Evolutionary conservation across 2,113 vertebrate genomes (phyloP), one percentile per base, ranked within the genome.

Genomic region (Haemorhous mexicanus): DNA sequence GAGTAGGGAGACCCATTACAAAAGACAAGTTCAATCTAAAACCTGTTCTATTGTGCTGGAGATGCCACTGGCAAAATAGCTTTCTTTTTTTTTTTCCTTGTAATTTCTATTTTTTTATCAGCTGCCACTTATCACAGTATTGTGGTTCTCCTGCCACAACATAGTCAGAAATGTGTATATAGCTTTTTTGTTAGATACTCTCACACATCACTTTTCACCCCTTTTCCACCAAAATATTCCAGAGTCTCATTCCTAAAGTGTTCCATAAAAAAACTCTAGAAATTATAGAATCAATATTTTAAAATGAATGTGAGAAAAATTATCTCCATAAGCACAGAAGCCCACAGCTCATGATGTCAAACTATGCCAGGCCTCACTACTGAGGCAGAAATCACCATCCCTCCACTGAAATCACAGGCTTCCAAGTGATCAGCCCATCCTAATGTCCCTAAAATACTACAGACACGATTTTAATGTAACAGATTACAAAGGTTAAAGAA

Each of bases 61-160:
- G 41, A 53, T 92, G 28, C 26, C 81, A 67, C 6, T 67, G 26
- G 39, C 22, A 89, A 50, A 21, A 12, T 4, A 19, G 2, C 32
- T 50, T 27, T 14, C 3, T 23, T 24, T 10, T 33, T 55, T 61
- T 37, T 56, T 72, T 93, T 9, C 53, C 12, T 55, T 33, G 33
- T 33, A 1, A 30, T 33, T 55, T 53, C 2, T 27, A 50, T 52
- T 53, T 18, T 87, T 69, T 37, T 19, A 43, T 52, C 62, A 86
- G 27, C 24, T 77, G 41, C 22, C 32, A 55, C 0, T 0, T n/a
- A 43, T 5, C 47, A 69, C 18, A 37, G 16, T 32, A 35, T 35
- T 56, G 27, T 32, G 11, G 19, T 58, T 68, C 44, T 79, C 67
- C 21, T 66, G 32, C 14, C 33, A 84, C 37, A 61, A 41, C 9